These are phyloP conservation scores for Parthenolecanium corni DNA, from an alignment of 2,888 invertebrate species.

Conservation along the genomic window DNA sequence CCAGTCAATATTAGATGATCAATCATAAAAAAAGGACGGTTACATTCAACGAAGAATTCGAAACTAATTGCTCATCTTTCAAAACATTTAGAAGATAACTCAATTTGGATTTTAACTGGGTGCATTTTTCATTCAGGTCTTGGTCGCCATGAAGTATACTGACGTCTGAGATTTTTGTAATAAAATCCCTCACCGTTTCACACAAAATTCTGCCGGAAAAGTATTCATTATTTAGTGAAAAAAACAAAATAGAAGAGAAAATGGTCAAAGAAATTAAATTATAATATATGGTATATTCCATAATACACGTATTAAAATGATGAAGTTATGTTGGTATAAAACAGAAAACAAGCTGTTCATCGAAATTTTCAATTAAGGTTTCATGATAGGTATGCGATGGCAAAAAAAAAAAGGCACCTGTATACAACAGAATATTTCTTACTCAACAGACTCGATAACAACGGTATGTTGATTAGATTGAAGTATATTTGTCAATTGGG, in stretches of 20 bases:
- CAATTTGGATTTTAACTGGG: constrained; percentile 61
- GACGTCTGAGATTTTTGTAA: constrained; percentile 49
- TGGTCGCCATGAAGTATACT: constrained; percentile 48
- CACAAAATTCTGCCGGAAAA: constrained; percentile 47
- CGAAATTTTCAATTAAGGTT: too few relatives aligned
- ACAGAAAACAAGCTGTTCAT: too few relatives aligned
- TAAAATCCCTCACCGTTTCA: constrained; percentile 66
- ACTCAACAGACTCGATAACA: constrained; percentile 61
- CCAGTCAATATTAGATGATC: too few relatives aligned
- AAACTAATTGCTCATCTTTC: constrained; percentile 38
- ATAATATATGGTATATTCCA: background rate
- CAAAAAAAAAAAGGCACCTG: too few relatives aligned
- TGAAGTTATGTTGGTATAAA: too few relatives aligned
- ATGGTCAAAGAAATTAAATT: background rate
- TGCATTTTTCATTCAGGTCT: constrained; percentile 54
- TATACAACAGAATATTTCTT: constrained; percentile 37
- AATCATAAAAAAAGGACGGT: too few relatives aligned
- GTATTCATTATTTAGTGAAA: background rate
- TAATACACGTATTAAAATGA: too few relatives aligned
- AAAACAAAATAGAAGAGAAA: background rate
- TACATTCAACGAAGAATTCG: background rate
- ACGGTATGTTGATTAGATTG: constrained; percentile 65
- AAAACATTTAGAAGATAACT: constrained; percentile 59
- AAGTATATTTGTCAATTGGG: constrained; percentile 73
- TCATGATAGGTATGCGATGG: too few relatives aligned